Evolutionary conservation across 2,888 invertebrate genomes (phyloP).

Genomic region (Pterobdella sp.): DNA sequence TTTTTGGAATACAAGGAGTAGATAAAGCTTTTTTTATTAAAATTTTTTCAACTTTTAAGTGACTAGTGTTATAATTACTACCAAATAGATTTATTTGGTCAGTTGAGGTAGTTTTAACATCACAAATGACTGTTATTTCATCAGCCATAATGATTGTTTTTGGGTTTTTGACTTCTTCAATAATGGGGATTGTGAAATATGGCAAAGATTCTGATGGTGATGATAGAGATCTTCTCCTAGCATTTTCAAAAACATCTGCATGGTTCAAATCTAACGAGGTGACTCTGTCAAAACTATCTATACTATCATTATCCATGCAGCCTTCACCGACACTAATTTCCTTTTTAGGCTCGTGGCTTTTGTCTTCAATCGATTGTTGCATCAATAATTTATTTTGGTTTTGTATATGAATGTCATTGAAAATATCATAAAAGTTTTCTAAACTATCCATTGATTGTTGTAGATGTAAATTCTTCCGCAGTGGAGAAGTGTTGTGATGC

Average conservation of each 20-base stretch:
- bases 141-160: slow-evolving; percentile 7
- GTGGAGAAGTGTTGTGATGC: not conserved
- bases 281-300: not conserved
- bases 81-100: not conserved
- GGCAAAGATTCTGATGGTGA: not conserved
- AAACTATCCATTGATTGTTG: slow-evolving; percentile 7
- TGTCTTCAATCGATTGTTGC: too few relatives aligned
- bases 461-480: not conserved
- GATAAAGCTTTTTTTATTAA: not conserved
- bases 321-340: not conserved
- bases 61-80: not conserved
- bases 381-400: not conserved
- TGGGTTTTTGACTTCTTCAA: slow-evolving; percentile 10
- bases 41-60: not conserved
- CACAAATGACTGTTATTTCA: slow-evolving; percentile 11
- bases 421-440: slow-evolving; percentile 10
- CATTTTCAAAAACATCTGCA: not conserved
- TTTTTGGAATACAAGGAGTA: not conserved
- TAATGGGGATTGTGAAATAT: not conserved
- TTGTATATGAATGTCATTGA: not conserved
- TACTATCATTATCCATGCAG: not conserved
- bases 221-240: not conserved
- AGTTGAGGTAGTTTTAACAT: slow-evolving; percentile 15
- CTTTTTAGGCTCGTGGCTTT: not conserved
- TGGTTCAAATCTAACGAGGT: not conserved